Conservation (phyloP, 2,797 vertebrate genomes). For the Petrocephalus schoutedeni region DNA sequence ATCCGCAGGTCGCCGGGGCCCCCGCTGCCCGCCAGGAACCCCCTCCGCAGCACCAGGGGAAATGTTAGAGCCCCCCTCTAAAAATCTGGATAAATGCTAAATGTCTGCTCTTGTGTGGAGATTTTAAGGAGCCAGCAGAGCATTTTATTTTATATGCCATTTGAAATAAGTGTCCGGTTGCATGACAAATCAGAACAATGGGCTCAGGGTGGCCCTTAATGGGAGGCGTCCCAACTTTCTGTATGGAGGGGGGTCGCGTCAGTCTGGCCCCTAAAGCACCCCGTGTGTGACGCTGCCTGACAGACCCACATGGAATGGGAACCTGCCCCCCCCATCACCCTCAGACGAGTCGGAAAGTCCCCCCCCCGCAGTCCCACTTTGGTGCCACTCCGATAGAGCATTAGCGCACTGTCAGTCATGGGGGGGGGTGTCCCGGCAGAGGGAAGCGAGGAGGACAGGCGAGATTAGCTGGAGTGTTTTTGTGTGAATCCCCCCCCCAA, state of each 20-base stretch:
- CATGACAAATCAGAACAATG: not conserved
- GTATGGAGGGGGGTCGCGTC: not conserved
- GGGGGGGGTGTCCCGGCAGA: slow-evolving; percentile 24
- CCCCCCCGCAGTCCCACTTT: slow-evolving; percentile 44
- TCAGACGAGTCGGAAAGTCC: slow-evolving; percentile 45
- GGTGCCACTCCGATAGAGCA: slow-evolving; percentile 57
- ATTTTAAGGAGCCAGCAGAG: not conserved
- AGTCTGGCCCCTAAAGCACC: not conserved
- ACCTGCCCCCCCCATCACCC: not conserved
- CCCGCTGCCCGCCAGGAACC: not conserved
- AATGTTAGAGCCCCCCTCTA: not conserved
- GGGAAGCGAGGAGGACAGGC: slow-evolving; percentile 37
- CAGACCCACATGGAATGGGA: slow-evolving; percentile 43
- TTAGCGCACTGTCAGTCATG: slow-evolving; percentile 55
- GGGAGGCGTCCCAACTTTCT: not conserved
- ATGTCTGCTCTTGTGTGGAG: not conserved
- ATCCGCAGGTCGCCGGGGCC: not conserved
- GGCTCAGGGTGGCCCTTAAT: not conserved
- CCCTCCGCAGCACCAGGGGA: not conserved
- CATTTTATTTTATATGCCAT: not conserved
- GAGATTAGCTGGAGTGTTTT: slow-evolving; percentile 28
- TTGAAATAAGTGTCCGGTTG: not conserved
- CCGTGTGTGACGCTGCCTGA: slow-evolving; percentile 40
- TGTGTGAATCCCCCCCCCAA: not conserved
- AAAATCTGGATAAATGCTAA: not conserved